phyloP scores from a whole-genome alignment of 1,140 invertebrate genomes.

The Megalopta genalis region DNA sequence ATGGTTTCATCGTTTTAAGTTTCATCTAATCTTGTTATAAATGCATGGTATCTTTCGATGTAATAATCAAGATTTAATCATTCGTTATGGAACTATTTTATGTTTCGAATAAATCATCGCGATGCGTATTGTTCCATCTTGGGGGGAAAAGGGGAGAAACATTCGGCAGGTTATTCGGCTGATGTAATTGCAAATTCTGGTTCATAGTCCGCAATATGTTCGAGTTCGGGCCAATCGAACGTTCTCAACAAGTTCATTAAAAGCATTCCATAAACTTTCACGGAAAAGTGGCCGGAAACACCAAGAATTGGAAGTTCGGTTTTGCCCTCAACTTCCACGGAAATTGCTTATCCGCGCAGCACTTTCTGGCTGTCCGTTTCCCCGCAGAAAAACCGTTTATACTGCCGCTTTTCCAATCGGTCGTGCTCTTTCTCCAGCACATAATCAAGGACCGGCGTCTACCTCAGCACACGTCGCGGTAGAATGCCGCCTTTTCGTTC shows the following conservation, averaged over 20 bases:
- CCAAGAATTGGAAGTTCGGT: constrained; percentile 18
- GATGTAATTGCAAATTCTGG: neutral
- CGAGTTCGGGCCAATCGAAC: neutral
- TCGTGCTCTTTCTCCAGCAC: constrained; percentile 15
- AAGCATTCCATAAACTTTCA: neutral
- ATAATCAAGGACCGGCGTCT: constrained; percentile 34
- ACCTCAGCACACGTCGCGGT: constrained; percentile 3
- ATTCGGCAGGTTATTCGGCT: no score
- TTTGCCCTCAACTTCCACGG: constrained; percentile 21
- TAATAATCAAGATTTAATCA: no score
- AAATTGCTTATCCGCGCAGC: constrained; percentile 35
- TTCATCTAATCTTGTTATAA: no score
- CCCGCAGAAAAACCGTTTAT: constrained; percentile 31
- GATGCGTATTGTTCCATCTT: no score
- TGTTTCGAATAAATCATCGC: no score
- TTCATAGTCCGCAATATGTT: neutral
- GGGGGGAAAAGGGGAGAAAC: neutral
- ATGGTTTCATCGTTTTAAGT: no score
- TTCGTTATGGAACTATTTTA: no score
- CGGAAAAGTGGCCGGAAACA: constrained; percentile 3
- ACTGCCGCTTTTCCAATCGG: constrained; percentile 23
- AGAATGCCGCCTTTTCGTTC: neutral
- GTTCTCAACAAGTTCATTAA: constrained; percentile 13
- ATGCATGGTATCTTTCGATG: no score
- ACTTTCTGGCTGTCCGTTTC: constrained; percentile 21